Conservation (phyloP, 2,888 invertebrate species). For the Apoderus coryli region DNA sequence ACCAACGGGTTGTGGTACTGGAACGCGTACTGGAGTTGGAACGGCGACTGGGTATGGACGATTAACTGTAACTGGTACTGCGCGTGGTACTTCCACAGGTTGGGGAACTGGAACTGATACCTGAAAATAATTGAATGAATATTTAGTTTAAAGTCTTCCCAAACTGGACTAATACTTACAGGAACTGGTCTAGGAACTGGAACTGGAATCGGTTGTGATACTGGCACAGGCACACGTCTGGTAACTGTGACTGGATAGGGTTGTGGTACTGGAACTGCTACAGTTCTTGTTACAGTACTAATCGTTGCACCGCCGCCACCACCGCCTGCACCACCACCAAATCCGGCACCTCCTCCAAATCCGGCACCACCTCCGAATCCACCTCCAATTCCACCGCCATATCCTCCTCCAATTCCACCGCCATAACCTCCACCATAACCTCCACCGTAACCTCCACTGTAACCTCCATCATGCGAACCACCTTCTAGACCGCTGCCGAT, state of each 20-base stretch:
- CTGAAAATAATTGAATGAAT: constrained; percentile 13
- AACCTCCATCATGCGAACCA: constrained; percentile 9
- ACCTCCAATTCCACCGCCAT: constrained; percentile 11
- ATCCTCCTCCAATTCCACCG: constrained; percentile 13
- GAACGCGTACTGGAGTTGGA: constrained; percentile 35
- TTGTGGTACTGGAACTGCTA: constrained; percentile 26
- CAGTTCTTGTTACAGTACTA: constrained; percentile 15
- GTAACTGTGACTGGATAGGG: constrained; percentile 32
- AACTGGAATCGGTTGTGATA: constrained; percentile 29
- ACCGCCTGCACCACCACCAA: constrained; percentile 15
- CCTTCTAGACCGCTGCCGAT: constrained; percentile 9
- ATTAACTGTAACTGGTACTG: constrained; percentile 21
- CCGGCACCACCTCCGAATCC: constrained; percentile 14
- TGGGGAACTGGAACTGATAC: constrained; percentile 23
- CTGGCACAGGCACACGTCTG: constrained; percentile 37
- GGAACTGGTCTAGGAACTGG: constrained; percentile 31
- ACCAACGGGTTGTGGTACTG: constrained; percentile 32
- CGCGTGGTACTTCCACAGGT: constrained; percentile 20
- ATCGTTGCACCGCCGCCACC: constrained; percentile 15
- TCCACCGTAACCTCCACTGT: constrained; percentile 14
- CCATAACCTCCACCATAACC: constrained; percentile 16
- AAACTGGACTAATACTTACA: constrained; percentile 16
- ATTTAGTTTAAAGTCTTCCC: no score
- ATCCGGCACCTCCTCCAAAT: constrained; percentile 14
- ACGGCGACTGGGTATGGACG: constrained; percentile 25